Percentiles rank a stretch among this genome's conserved stretches.
These are phyloP conservation scores for Nasonovia ribisnigri DNA, from an alignment of 2,888 invertebrate genomes.

Conservation along the genomic window DNA sequence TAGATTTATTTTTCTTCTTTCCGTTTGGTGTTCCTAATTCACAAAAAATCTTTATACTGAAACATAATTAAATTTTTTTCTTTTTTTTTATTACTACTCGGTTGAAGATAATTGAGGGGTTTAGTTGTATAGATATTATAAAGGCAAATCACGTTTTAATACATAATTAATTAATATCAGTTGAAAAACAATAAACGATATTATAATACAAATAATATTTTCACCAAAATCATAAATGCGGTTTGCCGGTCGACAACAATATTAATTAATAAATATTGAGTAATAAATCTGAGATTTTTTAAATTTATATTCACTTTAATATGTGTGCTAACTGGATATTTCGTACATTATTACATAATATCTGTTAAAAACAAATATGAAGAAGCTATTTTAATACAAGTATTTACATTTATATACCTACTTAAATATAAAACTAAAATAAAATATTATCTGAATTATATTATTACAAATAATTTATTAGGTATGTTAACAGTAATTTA, in stretches of 20 bases:
- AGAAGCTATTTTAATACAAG: background rate
- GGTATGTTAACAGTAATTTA: background rate
- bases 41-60: background rate
- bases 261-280: background rate
- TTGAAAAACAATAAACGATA: background rate
- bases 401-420: background rate
- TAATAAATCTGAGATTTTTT: background rate
- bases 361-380: background rate
- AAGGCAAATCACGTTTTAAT: background rate
- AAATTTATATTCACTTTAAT: background rate
- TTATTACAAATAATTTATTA: no score
- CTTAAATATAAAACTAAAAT: background rate
- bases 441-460: background rate
- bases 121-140: background rate
- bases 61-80: background rate
- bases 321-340: background rate
- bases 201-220: background rate
- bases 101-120: background rate
- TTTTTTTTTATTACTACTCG: background rate
- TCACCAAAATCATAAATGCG: background rate
- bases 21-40: conserved; percentile 4
- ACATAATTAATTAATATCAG: background rate
- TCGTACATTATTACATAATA: background rate
- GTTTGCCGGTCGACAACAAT: background rate
- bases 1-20: background rate